Conservation (phyloP, 2,797 vertebrate species). For the Threskiornis aethiopicus region DNA sequence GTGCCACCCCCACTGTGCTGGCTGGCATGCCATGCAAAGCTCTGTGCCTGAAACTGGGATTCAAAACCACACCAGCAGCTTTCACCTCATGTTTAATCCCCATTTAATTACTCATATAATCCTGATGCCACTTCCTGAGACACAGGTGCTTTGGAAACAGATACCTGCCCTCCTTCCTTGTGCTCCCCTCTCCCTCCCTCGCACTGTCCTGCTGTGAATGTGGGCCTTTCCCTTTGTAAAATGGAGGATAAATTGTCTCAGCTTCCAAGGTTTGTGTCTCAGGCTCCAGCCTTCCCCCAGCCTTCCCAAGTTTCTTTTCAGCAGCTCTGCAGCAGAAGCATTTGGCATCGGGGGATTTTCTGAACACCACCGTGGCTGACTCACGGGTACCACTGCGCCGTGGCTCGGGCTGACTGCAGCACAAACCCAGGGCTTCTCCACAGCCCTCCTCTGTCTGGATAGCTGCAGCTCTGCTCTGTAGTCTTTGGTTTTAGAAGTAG, state of each 20-base stretch:
- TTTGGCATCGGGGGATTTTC: background rate
- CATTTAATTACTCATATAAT: background rate
- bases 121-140: background rate
- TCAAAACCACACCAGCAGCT: background rate
- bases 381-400: fast-evolving
- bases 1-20: fast-evolving
- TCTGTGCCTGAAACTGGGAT: background rate
- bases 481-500: background rate
- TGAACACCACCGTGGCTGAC: fast-evolving
- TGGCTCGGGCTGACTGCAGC: background rate
- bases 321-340: background rate
- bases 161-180: background rate
- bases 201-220: background rate
- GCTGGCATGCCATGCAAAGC: background rate
- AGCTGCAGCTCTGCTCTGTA: background rate
- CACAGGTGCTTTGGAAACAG: background rate
- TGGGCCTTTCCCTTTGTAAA: background rate
- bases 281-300: background rate
- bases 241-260: background rate
- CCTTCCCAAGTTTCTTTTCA: background rate
- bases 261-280: background rate
- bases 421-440: background rate
- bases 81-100: background rate
- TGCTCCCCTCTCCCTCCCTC: background rate
- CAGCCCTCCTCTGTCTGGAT: background rate